Percentiles rank a stretch among this genome's conserved stretches.
Evolutionary conservation across 2,888 invertebrate species (phyloP).

Genomic region (Cabera pusaria): DNA sequence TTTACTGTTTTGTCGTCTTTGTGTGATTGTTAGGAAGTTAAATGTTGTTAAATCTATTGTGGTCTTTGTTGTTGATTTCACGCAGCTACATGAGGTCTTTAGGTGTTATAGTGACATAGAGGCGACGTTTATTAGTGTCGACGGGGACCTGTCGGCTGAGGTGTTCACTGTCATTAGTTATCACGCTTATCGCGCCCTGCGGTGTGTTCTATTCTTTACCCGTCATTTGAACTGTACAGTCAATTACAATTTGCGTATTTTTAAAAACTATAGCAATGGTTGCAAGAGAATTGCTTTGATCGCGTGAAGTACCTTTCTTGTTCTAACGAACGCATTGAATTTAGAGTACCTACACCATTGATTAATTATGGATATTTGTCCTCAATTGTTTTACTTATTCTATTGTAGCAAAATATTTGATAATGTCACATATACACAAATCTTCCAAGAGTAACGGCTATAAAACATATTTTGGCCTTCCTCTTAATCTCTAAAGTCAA

Average conservation of each 20-base stretch:
- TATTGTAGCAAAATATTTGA: too few species aligned
- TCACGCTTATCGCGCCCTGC: conserved; percentile 42
- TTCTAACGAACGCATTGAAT: too few species aligned
- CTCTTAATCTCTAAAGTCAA: conserved; percentile 31
- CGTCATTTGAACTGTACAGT: conserved; percentile 8
- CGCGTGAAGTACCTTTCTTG: too few species aligned
- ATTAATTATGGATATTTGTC: too few species aligned
- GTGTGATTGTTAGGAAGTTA: conserved; percentile 79
- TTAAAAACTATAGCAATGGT: conserved; percentile 10
- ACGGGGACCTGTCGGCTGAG: conserved; percentile 74
- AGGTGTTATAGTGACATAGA: conserved; percentile 61
- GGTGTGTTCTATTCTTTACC: conserved; percentile 27
- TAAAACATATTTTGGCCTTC: conserved; percentile 33
- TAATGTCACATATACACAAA: too few species aligned
- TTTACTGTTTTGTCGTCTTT: conserved; percentile 65
- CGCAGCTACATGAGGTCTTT: conserved; percentile 55
- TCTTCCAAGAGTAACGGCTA: conserved; percentile 9
- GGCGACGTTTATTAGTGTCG: conserved; percentile 74
- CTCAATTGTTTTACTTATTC: too few species aligned
- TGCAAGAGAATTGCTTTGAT: too few species aligned
- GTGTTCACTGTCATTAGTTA: conserved; percentile 58
- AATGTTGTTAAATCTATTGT: conserved; percentile 76
- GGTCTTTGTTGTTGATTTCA: conserved; percentile 65
- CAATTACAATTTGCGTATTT: conserved; percentile 10
- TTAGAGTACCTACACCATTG: too few species aligned